Base-by-base conservation (phyloP, 1,140 invertebrate genomes). In the Drosophila setifemur region DNA sequence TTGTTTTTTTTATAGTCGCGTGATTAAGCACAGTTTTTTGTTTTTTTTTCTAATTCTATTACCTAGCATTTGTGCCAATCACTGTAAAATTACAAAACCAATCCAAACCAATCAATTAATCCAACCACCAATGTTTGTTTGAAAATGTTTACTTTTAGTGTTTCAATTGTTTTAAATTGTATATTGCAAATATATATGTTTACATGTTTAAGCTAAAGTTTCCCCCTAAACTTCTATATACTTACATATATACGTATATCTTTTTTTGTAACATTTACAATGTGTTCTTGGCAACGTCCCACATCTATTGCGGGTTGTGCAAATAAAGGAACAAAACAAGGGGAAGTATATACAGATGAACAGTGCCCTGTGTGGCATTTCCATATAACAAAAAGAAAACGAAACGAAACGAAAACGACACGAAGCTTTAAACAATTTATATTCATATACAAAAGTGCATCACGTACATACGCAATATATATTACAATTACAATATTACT, bases 51-150 rank as follows among this genome's bases (percentile, higher is more conserved):
- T 31, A 42, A 49, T 49, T 28, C 25, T 35, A 16, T 33, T 60
- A 25, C 40, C 26, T 54, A 77, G 53, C 54, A 21, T 55, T 81
- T 81, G 78, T 73, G 79, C 70, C 73, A 85, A 77, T 37, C 53
- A 75, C 37, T 25, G 45, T 54, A 70, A 54, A 73, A 64, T 48
- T 44, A 33, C 9, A 35, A 43, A 2, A 18, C 12, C 28, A 60
- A 31, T 21, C n/a, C 0, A 25, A 23, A 54, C 9, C 11, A 18
- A 45, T 29, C 14, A 47, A 35, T 55, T n/a, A n/a, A 61, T 54
- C 37, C 33, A 60, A 14, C 19, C 29, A 25, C 12, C 28, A 71
- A 47, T 74, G 58, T 71, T 77, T 43, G 33, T 19, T 16, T 47
- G 6, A 37, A 40, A 55, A 31, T 33, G 21, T 11, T 16, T 52